A percentile compares a stretch with the other conserved stretches of the same genome.
Conservation (phyloP, 2,113 vertebrate genomes). For the Triplophysa dalaica region DNA sequence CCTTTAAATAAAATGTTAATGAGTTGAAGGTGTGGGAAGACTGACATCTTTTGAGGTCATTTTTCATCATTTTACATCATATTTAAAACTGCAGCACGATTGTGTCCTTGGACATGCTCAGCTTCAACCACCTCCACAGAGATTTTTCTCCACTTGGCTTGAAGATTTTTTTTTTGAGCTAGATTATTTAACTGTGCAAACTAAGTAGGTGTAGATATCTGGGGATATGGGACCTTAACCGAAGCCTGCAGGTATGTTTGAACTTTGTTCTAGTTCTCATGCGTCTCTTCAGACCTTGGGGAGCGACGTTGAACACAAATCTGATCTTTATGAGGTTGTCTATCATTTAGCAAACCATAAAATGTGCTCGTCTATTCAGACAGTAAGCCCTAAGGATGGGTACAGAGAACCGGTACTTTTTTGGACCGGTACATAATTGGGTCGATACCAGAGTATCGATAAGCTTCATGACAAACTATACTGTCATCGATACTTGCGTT, state of each 20-base stretch:
- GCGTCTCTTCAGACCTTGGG: neutral
- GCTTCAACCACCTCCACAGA: neutral
- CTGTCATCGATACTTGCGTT: too few species aligned
- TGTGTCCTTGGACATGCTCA: neutral
- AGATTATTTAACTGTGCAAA: neutral
- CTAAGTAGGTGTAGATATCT: neutral
- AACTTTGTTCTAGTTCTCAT: neutral
- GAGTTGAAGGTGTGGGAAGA: neutral
- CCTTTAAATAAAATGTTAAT: too few species aligned
- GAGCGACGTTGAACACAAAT: too few species aligned
- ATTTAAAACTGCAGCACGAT: neutral
- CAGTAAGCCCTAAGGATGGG: too few species aligned
- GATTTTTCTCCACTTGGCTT: neutral
- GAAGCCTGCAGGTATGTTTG: conserved; percentile 1
- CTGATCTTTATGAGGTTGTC: too few species aligned
- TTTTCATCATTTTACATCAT: neutral
- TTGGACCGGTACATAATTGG: too few species aligned
- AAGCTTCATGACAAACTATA: too few species aligned
- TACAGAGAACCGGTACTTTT: too few species aligned
- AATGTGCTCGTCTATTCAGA: too few species aligned
- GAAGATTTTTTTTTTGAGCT: too few species aligned
- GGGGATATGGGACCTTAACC: neutral
- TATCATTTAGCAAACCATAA: too few species aligned
- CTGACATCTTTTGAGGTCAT: neutral
- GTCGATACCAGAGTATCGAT: too few species aligned